Conservation (phyloP, 2,888 invertebrate species). For the Philereme vetulata region DNA sequence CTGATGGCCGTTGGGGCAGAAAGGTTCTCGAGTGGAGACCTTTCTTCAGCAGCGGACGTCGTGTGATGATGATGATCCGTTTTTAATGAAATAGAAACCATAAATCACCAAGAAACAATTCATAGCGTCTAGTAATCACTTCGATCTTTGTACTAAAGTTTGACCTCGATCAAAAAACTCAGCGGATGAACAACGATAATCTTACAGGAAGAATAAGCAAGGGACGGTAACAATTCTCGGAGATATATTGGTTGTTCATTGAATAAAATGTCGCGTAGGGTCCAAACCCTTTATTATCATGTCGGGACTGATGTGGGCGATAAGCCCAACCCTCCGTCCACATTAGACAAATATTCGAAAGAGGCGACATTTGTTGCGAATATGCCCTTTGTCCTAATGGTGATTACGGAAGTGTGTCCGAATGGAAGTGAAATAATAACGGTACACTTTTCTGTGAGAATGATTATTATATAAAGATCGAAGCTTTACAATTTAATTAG, state of each 20-base stretch:
- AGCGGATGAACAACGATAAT: conserved; percentile 18
- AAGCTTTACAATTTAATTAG: conserved; percentile 18
- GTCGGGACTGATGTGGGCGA: conserved; percentile 60
- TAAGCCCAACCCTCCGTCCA: conserved; percentile 44
- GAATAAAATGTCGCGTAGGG: conserved; percentile 63
- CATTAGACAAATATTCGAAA: conserved; percentile 53
- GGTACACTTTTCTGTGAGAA: conserved; percentile 19
- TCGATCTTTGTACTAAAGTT: conserved; percentile 6
- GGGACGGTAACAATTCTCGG: conserved; percentile 33
- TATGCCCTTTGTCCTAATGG: conserved; percentile 34
- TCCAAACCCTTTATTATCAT: conserved; percentile 63
- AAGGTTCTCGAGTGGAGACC: too few species aligned
- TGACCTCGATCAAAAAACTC: conserved; percentile 16
- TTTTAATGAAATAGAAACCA: too few species aligned
- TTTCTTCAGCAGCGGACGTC: too few species aligned
- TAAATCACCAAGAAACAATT: too few species aligned
- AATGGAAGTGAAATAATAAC: conserved; percentile 26
- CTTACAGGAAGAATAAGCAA: conserved; percentile 30
- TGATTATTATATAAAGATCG: conserved; percentile 16
- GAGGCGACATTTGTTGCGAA: conserved; percentile 41
- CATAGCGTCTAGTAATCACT: too few species aligned
- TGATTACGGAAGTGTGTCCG: conserved; percentile 31
- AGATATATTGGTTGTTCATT: conserved; percentile 66
- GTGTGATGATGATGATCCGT: too few species aligned
- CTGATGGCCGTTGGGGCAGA: too few species aligned